Conservation (phyloP, 2,113 vertebrate species). For the Anas platyrhynchos region DNA sequence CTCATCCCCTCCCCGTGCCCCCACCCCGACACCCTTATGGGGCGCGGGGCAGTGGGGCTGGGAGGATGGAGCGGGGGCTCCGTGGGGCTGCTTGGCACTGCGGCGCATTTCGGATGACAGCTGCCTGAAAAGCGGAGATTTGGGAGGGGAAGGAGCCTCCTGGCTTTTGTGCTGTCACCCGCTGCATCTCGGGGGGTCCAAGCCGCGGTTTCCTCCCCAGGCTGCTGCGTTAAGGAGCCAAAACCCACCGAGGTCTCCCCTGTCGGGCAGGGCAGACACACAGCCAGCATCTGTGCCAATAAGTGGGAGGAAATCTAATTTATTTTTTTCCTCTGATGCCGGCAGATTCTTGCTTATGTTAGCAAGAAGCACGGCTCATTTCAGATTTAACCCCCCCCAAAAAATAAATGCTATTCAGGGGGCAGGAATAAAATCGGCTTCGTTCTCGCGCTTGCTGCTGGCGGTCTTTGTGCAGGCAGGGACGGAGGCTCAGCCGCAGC, state of each 20-base stretch:
- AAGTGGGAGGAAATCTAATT: too few species aligned
- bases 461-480: neutral
- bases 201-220: too few species aligned
- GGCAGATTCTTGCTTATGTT: too few species aligned
- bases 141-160: neutral
- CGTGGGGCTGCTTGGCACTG: neutral
- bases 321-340: too few species aligned
- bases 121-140: neutral
- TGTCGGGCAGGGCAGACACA: too few species aligned
- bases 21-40: neutral
- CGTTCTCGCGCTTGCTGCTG: neutral
- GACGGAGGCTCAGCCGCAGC: neutral
- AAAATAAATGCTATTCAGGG: too few species aligned
- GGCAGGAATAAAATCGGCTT: neutral
- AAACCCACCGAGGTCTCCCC: too few species aligned
- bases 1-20: neutral
- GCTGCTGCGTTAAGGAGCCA: too few species aligned
- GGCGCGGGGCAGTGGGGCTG: rapidly evolving
- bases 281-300: too few species aligned
- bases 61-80: neutral
- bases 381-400: too few species aligned
- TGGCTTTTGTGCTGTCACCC: neutral
- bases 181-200: too few species aligned
- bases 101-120: neutral
- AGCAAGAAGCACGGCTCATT: too few species aligned